A percentile compares a stretch with the other conserved stretches of the same genome.
Conservation (phyloP, 1,140 invertebrate genomes). For the Pachypeltis micranthus region DNA sequence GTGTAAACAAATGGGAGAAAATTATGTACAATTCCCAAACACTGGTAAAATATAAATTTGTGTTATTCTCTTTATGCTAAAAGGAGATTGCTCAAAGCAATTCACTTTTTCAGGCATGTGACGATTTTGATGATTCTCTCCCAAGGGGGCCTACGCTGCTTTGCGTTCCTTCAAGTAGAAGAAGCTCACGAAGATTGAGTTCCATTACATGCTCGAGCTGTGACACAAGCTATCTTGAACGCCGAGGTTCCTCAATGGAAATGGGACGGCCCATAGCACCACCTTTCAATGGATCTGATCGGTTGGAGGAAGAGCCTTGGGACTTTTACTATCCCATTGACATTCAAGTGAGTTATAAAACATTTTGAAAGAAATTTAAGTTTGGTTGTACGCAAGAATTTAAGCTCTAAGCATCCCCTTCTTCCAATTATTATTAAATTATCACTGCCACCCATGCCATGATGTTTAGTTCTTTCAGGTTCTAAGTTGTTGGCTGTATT, state of each 20-base stretch:
- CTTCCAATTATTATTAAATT: too few species aligned
- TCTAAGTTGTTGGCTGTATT: too few species aligned
- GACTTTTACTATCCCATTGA: conserved; percentile 57
- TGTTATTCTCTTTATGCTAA: too few species aligned
- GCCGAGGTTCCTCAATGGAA: conserved; percentile 59
- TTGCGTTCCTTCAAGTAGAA: conserved; percentile 26
- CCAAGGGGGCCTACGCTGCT: conserved; percentile 34
- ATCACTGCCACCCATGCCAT: too few species aligned
- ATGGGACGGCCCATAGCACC: conserved; percentile 47
- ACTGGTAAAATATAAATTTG: too few species aligned
- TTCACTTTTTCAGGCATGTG: conserved; percentile 36
- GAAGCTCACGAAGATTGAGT: conserved; percentile 52
- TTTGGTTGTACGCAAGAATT: too few species aligned
- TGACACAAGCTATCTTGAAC: conserved; percentile 64
- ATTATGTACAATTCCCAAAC: too few species aligned
- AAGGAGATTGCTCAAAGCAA: too few species aligned
- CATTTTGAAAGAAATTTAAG: too few species aligned
- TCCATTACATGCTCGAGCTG: conserved; percentile 70
- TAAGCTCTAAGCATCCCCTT: too few species aligned
- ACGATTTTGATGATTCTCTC: conserved; percentile 30
- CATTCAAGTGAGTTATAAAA: conserved; percentile 45
- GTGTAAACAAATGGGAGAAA: too few species aligned
- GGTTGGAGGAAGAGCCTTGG: conserved; percentile 38
- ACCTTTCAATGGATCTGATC: conserved; percentile 31
- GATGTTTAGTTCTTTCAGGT: too few species aligned